phyloP scores from a whole-genome alignment of 2,888 invertebrate species.

The Eledone cirrhosa region DNA sequence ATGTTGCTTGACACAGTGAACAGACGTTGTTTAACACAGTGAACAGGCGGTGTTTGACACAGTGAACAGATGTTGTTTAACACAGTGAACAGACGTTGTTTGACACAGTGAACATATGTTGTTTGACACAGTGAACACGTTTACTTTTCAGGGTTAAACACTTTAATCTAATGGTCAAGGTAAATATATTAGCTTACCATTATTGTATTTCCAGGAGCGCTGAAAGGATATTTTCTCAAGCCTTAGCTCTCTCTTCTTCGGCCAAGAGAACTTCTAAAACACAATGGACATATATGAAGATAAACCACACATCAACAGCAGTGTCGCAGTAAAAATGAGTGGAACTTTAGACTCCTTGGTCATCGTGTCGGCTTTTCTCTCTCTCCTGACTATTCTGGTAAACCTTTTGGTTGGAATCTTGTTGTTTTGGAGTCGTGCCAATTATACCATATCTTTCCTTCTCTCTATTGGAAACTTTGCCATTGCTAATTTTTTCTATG shows the following conservation, averaged over 20 bases:
- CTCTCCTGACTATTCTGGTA: not conserved
- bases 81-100: no score
- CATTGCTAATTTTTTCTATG: not conserved
- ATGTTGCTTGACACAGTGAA: no score
- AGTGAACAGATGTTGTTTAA: no score
- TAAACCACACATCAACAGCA: not conserved
- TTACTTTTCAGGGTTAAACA: no score
- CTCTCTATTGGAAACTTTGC: not conserved
- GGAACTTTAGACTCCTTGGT: constrained; percentile 4
- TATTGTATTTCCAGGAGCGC: no score
- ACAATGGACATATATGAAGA: not conserved
- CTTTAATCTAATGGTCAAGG: no score
- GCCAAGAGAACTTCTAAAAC: not conserved
- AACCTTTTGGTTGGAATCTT: not conserved
- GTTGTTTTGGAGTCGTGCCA: not conserved
- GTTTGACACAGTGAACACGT: no score
- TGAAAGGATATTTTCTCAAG: not conserved
- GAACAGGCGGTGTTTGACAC: no score
- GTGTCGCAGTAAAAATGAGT: not conserved
- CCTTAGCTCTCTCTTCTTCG: not conserved
- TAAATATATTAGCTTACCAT: no score
- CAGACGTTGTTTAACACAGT: no score
- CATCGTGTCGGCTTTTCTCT: not conserved
- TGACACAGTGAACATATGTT: no score
- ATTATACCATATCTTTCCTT: not conserved